Evolutionary conservation across 2,888 invertebrate species (phyloP).

Genomic region (Drosophila merina): DNA sequence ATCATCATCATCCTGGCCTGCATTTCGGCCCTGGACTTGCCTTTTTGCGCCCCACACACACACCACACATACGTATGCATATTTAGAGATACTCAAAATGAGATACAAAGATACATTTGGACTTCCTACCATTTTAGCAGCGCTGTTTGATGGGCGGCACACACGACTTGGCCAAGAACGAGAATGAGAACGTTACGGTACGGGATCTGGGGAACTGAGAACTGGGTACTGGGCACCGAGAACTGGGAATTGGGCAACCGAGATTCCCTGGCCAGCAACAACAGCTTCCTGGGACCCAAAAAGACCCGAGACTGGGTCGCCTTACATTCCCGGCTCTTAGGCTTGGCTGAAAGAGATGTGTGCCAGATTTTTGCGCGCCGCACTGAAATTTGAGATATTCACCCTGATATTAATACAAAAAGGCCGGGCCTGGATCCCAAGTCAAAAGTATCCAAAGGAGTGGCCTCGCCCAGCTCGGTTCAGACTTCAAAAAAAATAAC

Average conservation of each 20-base stretch:
- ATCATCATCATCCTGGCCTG: slow-evolving; percentile 65
- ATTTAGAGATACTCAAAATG: slow-evolving; percentile 77
- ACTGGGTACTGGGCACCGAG: background rate
- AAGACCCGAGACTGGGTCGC: slow-evolving; percentile 33
- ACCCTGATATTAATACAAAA: slow-evolving; percentile 69
- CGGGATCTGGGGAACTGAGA: slow-evolving; percentile 8
- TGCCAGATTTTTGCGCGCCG: slow-evolving; percentile 62
- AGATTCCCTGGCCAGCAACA: slow-evolving; percentile 22
- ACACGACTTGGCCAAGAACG: slow-evolving; percentile 48
- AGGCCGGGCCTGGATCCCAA: slow-evolving; percentile 45
- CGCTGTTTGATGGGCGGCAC: slow-evolving; percentile 70
- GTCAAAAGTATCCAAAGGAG: slow-evolving; percentile 26
- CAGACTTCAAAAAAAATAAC: background rate
- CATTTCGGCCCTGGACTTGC: slow-evolving; percentile 65
- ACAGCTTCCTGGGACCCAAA: slow-evolving; percentile 36
- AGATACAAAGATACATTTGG: slow-evolving; percentile 77
- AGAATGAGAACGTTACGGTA: slow-evolving; percentile 23
- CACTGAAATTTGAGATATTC: slow-evolving; percentile 77
- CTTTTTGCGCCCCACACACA: slow-evolving; percentile 58
- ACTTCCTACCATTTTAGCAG: slow-evolving; percentile 74
- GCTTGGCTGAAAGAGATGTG: slow-evolving; percentile 56
- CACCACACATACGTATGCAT: slow-evolving; percentile 56
- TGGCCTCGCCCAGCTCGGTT: slow-evolving; percentile 49
- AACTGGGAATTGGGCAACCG: slow-evolving; percentile 16
- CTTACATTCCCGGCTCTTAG: slow-evolving; percentile 20